Evolutionary conservation across 2,888 invertebrate genomes (phyloP).

Genomic region (Sesia apiformis): DNA sequence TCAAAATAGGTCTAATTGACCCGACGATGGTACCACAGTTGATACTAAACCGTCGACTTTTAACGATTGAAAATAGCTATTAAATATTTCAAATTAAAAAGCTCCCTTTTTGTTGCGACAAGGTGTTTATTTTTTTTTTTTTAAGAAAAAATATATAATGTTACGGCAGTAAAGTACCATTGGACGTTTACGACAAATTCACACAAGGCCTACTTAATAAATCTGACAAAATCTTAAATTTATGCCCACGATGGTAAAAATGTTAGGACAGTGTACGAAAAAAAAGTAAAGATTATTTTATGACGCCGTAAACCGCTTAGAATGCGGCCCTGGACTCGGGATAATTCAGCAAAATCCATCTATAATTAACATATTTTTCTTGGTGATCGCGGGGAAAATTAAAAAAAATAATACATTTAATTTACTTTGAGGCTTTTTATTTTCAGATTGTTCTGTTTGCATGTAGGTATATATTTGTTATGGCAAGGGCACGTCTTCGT

Average conservation of each 20-base stretch:
- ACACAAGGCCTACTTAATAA: constrained; percentile 65
- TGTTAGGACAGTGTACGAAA: constrained; percentile 30
- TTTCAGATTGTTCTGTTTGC: too few species aligned
- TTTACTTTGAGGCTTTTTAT: too few species aligned
- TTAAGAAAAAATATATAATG: constrained; percentile 35
- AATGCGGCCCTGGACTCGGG: constrained; percentile 33
- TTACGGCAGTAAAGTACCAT: constrained; percentile 57
- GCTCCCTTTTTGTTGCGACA: constrained; percentile 24
- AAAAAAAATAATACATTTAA: background rate
- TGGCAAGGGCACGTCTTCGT: too few species aligned
- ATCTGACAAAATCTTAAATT: constrained; percentile 65
- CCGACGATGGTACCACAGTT: constrained; percentile 7
- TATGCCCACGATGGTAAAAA: constrained; percentile 39
- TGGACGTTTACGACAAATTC: constrained; percentile 67
- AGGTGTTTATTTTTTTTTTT: constrained; percentile 38
- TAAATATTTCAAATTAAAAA: constrained; percentile 34
- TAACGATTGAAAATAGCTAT: constrained; percentile 41
- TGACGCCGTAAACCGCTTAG: constrained; percentile 48
- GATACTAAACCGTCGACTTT: constrained; percentile 32
- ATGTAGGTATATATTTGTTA: too few species aligned
- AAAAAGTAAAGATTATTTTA: constrained; percentile 23
- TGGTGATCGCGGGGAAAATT: constrained; percentile 27
- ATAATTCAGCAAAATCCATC: constrained; percentile 49
- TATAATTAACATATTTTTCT: constrained; percentile 50
- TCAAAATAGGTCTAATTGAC: constrained; percentile 50